These are phyloP conservation scores for Zaprionus inermis DNA, from an alignment of 1,140 invertebrate genomes.

Conservation along the genomic window DNA sequence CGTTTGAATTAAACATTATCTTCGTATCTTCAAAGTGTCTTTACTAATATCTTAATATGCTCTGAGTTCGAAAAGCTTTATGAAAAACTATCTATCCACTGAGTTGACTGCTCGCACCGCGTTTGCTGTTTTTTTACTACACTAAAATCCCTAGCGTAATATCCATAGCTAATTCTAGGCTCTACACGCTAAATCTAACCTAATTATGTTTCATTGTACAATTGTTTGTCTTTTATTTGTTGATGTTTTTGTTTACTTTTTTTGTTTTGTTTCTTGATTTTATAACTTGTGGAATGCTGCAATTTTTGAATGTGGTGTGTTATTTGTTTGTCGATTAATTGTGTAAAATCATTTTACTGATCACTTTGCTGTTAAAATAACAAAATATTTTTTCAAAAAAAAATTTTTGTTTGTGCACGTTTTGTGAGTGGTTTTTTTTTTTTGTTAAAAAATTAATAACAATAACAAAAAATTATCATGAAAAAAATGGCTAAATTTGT, in stretches of 20 bases:
- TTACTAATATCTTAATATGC: conserved; percentile 71
- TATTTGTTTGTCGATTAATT: conserved; percentile 16
- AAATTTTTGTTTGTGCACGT: conserved; percentile 44
- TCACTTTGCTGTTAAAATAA: conserved; percentile 70
- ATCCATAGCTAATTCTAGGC: conserved; percentile 25
- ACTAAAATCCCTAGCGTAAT: conserved; percentile 31
- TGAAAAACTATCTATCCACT: conserved; percentile 65
- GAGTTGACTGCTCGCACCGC: conserved; percentile 64
- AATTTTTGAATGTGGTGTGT: conserved; percentile 40
- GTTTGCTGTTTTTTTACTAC: conserved; percentile 9
- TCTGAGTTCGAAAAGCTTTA: conserved; percentile 67
- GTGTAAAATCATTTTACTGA: conserved; percentile 80
- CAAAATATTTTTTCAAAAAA: conserved; percentile 61
- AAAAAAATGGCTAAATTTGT: conserved; percentile 77
- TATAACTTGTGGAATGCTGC: conserved; percentile 63
- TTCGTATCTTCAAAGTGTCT: conserved; percentile 11
- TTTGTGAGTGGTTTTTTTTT: conserved; percentile 40
- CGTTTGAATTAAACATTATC: conserved; percentile 20
- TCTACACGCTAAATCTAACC: conserved; percentile 9
- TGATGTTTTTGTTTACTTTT: conserved; percentile 14
- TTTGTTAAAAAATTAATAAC: conserved; percentile 81
- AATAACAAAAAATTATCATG: conserved; percentile 76
- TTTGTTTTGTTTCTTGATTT: conserved; percentile 46
- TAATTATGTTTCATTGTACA: conserved; percentile 68
- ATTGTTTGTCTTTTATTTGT: conserved; percentile 63